Base-by-base conservation (phyloP, 2,888 invertebrate species). In the Troilus luridus region DNA sequence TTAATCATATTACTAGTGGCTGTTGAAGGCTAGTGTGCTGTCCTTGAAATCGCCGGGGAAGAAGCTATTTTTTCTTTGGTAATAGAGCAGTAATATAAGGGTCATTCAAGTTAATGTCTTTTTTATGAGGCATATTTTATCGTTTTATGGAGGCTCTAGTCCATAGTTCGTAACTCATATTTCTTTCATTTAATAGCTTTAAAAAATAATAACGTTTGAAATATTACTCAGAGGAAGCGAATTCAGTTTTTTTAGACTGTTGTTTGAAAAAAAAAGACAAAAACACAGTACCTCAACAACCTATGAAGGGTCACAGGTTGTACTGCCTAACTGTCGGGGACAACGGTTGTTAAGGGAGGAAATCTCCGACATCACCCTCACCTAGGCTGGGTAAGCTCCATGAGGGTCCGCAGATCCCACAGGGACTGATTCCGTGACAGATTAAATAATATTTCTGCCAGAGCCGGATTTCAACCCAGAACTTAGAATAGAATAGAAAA, bases 81-180 rank as follows among this genome's bases (percentile, higher is more conserved):
- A 64, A 64, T n/a, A 10, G 67, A 24, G 24, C 41, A 24, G 24
- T 67, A 67, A 24, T 67, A 67, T 24, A 67, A 67, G 24, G 24
- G 12, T 27, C 14, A 14, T 67, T 67, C 14, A 14, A 67, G 24
- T 8, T 67, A 14, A 67, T 67, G 67, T 2, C 12, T 24, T 67
- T 67, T 67, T 67, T 67, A 67, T 24, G 67, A 67, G 67, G 24
- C 5, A 67, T 67, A 67, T 67, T 67, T 67, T 67, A 67, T 67
- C 67, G 14, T 12, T 67, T 27, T 27, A 27, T 27, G 14, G 24
- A 14, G 12, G 6, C 14, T 14, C 12, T 67, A 24, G 24, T 24
- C 12, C n/a, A 64, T n/a, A 1, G n/a, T 10, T n/a, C 10, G n/a
- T 21, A 19, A n/a, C 64, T 64, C 21, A 10, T n/a, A 62, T 62